phyloP scores from a whole-genome alignment of 2,113 vertebrate species.

The Sander vitreus region DNA sequence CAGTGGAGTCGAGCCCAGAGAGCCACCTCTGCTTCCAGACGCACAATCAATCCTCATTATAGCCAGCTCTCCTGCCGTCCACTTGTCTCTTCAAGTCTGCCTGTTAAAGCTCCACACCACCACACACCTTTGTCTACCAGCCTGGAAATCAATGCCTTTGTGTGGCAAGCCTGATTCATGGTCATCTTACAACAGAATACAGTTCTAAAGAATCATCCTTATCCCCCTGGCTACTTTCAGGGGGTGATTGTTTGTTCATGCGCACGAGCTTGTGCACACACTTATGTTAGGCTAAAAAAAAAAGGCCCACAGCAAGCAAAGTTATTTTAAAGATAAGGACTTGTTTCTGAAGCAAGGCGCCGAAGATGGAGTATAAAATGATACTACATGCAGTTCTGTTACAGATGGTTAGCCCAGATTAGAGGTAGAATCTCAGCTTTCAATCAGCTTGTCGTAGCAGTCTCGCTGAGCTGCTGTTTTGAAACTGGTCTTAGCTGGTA shows the following conservation, averaged over 20 bases:
- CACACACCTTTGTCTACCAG: slow-evolving; percentile 26
- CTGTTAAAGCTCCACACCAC: slow-evolving; percentile 40
- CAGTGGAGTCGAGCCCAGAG: slow-evolving; percentile 65
- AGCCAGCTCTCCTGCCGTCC: slow-evolving; percentile 47
- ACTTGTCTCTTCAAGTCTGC: slow-evolving; percentile 47
- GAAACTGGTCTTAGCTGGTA: slow-evolving; percentile 47
- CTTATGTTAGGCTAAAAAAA: background rate
- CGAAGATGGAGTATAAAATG: slow-evolving; percentile 67
- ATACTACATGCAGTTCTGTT: slow-evolving; percentile 63
- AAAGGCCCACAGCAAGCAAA: slow-evolving; percentile 54
- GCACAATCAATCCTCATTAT: slow-evolving; percentile 78
- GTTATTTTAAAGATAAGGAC: slow-evolving; percentile 72
- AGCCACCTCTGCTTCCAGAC: slow-evolving; percentile 73
- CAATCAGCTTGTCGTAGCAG: slow-evolving; percentile 53
- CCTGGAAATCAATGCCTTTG: slow-evolving; percentile 48
- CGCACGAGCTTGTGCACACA: background rate
- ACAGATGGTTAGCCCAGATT: slow-evolving; percentile 72
- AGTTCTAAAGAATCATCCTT: slow-evolving; percentile 48
- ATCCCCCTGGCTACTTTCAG: slow-evolving; percentile 37
- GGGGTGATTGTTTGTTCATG: slow-evolving; percentile 18
- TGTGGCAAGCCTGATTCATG: slow-evolving; percentile 28
- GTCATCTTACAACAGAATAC: slow-evolving; percentile 24
- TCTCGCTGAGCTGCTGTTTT: slow-evolving; percentile 47
- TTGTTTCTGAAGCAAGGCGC: slow-evolving; percentile 55
- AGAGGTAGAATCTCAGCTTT: slow-evolving; percentile 55